These are phyloP conservation scores for Strigops habroptila DNA, from an alignment of 2,113 vertebrate species.

Conservation along the genomic window DNA sequence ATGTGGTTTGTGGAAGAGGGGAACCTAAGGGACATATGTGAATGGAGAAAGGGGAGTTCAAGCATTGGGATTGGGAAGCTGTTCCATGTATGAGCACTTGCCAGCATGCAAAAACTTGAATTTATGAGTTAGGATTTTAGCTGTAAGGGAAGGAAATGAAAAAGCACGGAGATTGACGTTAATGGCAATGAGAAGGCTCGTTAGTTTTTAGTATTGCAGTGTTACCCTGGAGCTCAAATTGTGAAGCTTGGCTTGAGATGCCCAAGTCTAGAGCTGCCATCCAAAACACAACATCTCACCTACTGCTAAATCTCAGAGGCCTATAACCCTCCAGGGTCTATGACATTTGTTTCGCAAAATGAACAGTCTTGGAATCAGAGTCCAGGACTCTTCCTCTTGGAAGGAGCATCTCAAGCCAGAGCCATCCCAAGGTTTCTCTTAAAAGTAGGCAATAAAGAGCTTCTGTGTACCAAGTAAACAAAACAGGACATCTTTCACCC, in stretches of 20 bases:
- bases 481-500: background rate
- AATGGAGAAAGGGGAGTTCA: background rate
- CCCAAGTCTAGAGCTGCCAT: background rate
- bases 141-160: background rate
- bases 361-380: accelerated
- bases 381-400: background rate
- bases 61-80: background rate
- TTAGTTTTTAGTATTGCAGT: background rate
- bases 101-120: background rate
- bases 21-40: background rate
- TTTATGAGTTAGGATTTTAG: background rate
- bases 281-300: background rate
- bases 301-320: background rate
- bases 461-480: background rate
- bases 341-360: background rate
- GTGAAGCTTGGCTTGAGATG: background rate
- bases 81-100: background rate
- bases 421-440: background rate
- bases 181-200: background rate
- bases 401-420: background rate
- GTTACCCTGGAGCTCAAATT: background rate
- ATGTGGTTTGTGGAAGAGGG: background rate
- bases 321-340: background rate
- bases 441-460: background rate
- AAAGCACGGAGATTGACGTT: background rate